A percentile compares a stretch with the other conserved stretches of the same genome.
These are phyloP conservation scores for Tetraneura akinire DNA, from an alignment of 1,140 invertebrate species.

Conservation along the genomic window DNA sequence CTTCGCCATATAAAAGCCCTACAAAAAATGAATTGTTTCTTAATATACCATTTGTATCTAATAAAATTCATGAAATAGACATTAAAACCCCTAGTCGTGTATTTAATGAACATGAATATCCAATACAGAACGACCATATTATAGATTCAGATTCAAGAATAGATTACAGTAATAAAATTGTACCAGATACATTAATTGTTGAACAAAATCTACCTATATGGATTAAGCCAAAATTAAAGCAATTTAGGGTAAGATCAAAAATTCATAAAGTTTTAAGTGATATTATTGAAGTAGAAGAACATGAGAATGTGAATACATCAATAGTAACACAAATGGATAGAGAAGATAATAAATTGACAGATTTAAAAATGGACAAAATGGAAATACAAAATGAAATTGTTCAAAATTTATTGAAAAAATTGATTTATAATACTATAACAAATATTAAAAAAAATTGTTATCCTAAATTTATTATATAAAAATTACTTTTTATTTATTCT, in stretches of 20 bases:
- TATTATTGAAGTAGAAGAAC: conserved; percentile 16
- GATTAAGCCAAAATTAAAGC: conserved; percentile 7
- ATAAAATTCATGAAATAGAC: conserved; percentile 4
- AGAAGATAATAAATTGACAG: conserved; percentile 27
- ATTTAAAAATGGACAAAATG: conserved; percentile 28
- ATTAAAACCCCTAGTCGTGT: neutral
- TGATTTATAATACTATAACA: conserved; percentile 21
- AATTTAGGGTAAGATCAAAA: neutral
- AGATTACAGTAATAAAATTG: conserved; percentile 37
- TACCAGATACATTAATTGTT: neutral
- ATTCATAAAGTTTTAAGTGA: conserved; percentile 4
- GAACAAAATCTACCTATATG: neutral
- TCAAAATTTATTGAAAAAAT: conserved; percentile 39
- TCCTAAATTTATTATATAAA: conserved; percentile 3
- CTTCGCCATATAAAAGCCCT: conserved; percentile 29
- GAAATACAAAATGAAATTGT: conserved; percentile 31
- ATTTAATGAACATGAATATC: neutral
- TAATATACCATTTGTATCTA: neutral
- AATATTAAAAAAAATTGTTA: conserved; percentile 23
- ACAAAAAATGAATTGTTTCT: neutral
- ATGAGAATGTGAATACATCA: conserved; percentile 34
- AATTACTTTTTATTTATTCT: no score
- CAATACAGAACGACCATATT: conserved; percentile 5
- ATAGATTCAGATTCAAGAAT: neutral
- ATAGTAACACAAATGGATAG: conserved; percentile 19